Evolutionary conservation across 2,888 invertebrate species (phyloP).

Genomic region (Eupithecia vulgata): DNA sequence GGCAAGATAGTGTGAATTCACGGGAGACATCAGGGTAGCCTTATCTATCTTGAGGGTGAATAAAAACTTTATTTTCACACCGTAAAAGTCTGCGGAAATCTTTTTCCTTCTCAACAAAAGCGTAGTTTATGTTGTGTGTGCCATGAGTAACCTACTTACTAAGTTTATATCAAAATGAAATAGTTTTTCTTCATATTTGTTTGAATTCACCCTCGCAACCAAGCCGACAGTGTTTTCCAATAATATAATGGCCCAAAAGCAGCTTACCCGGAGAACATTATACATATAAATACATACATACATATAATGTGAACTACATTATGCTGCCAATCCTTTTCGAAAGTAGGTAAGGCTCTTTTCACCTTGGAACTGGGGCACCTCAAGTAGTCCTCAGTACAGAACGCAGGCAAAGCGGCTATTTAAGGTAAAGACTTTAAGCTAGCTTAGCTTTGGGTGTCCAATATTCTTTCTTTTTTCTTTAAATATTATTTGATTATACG

Average conservation of each 20-base stretch:
- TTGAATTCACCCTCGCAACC: not conserved
- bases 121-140: not conserved
- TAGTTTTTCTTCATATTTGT: not conserved
- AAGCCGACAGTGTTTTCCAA: slow-evolving; percentile 2
- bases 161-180: not conserved
- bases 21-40: not conserved
- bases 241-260: slow-evolving; percentile 6
- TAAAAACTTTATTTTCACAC: slow-evolving; percentile 5
- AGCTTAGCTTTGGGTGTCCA: not conserved
- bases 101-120: not conserved
- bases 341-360: slow-evolving; percentile 47
- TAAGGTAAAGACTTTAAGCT: not conserved
- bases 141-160: not conserved
- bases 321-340: slow-evolving; percentile 40
- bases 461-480: not conserved
- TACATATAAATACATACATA: no score
- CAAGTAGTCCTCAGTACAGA: slow-evolving; percentile 53
- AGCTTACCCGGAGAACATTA: not conserved
- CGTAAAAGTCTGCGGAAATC: not conserved
- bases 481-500: no score
- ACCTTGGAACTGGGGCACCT: slow-evolving; percentile 52
- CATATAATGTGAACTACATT: slow-evolving; percentile 45
- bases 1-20: slow-evolving; percentile 12
- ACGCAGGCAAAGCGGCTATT: slow-evolving; percentile 39
- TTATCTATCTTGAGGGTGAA: not conserved